Evolutionary conservation across 2,888 invertebrate species (phyloP), one percentile per base, ranked within the genome.

Genomic region (Ditula angustiorana): DNA sequence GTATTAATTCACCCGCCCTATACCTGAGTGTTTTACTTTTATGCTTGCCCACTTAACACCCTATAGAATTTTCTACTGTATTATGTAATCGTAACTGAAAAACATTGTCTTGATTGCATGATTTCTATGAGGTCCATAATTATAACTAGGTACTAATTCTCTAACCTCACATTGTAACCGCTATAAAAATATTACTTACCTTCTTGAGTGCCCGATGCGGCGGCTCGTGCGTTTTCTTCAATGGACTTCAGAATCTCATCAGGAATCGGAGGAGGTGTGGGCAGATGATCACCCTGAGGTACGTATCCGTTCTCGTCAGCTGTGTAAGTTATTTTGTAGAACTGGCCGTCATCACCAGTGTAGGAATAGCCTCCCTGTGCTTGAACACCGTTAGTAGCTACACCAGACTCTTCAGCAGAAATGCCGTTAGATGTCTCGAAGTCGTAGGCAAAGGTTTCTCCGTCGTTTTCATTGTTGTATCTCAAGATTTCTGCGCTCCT

Each of bases 341-440:
- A 67, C 71, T 90, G 86, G 4, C 92, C 92, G 65, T 92, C 91
- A 69, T 92, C 92, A 69, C 87, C 89, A 56, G 87, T 90, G 68
- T 92, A 92, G 3, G 91, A 80, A 61, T 80, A 92, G 23, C 75
- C 88, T 53, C 92, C 92, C 66, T 92, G 87, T 47, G 91, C 92
- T 44, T 81, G 86, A 0, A 92, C 91, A 53, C 92, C 92, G 60
- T 90, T 86, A 0, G 88, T 87, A 26, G 92, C 92, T 0, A 86
- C 83, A 57, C 92, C 92, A 11, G 87, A 83, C 68, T 91, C 92
- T 67, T 91, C 92, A 76, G 89, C 91, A 62, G 87, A 79, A 67
- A 92, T 92, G 2, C 92, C 92, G 59, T 92, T 92, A 0, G 92
- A 90, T 2, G 92, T 92, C 73, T 92, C 92, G 41, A 87, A 92